A percentile compares a stretch with the other conserved stretches of the same genome.
These are phyloP conservation scores for Coendou prehensilis DNA, from an alignment of 2,797 vertebrate species.

Conservation along the genomic window DNA sequence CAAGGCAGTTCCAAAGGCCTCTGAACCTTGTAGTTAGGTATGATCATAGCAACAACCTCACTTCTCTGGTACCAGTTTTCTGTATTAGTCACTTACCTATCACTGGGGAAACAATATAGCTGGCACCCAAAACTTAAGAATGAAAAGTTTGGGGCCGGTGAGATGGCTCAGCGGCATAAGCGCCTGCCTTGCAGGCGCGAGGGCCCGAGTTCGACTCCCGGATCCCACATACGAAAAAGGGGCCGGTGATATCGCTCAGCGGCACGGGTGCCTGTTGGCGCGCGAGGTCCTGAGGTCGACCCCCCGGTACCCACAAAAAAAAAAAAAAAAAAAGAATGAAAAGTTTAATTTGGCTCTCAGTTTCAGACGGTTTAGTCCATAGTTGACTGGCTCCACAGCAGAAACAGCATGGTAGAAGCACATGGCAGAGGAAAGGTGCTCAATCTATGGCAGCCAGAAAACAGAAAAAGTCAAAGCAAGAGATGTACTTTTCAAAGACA, in stretches of 20 bases:
- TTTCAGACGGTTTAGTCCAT: neutral
- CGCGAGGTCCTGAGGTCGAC: too few species aligned
- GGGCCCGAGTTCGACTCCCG: too few species aligned
- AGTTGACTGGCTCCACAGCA: neutral
- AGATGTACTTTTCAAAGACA: neutral
- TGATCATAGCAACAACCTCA: neutral
- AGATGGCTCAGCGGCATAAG: too few species aligned
- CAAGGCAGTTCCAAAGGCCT: neutral
- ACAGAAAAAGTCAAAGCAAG: neutral
- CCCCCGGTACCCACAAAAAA: too few species aligned
- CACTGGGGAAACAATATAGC: neutral
- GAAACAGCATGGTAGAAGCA: neutral
- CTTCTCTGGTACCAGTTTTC: neutral
- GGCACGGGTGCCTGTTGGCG: too few species aligned
- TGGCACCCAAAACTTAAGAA: neutral
- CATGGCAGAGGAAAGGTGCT: neutral
- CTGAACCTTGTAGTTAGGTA: neutral
- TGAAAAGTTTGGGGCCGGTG: neutral
- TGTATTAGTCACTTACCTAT: neutral
- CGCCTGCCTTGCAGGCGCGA: too few species aligned
- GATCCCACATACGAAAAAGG: too few species aligned
- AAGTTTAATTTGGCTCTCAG: neutral
- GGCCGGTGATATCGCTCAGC: too few species aligned
- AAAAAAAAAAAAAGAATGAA: too few species aligned
- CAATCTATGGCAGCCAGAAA: neutral